Percentiles rank a stretch among this genome's conserved stretches.
phyloP scores from a whole-genome alignment of 2,888 invertebrate genomes.

The Chrysodeixis includens region DNA sequence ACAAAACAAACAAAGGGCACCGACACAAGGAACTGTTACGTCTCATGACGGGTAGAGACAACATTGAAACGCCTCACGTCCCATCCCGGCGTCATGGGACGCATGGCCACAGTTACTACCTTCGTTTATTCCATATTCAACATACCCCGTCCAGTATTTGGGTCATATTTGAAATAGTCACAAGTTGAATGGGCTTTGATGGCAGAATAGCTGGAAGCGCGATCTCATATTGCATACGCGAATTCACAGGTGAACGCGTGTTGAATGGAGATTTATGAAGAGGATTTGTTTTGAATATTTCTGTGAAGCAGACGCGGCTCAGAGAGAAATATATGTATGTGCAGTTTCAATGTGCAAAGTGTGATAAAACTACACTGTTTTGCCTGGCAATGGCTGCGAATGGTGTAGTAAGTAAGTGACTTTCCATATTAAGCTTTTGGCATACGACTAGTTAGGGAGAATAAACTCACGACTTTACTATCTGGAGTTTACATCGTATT shows the following conservation, averaged over 20 bases:
- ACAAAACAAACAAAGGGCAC: neutral
- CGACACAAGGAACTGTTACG: neutral
- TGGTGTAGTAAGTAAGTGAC: neutral
- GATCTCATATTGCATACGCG: slow-evolving; percentile 44
- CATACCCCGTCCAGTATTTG: slow-evolving; percentile 60
- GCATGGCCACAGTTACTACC: slow-evolving; percentile 16
- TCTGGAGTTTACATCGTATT: slow-evolving; percentile 10
- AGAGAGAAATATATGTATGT: slow-evolving; percentile 23
- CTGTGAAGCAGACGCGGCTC: slow-evolving; percentile 9
- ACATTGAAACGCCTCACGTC: slow-evolving; percentile 14
- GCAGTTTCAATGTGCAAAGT: slow-evolving; percentile 13
- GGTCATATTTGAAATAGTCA: slow-evolving; percentile 70
- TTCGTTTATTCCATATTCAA: slow-evolving; percentile 54
- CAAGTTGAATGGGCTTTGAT: slow-evolving; percentile 65
- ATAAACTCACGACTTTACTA: slow-evolving; percentile 17
- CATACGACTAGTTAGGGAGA: neutral
- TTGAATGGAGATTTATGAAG: slow-evolving; percentile 42
- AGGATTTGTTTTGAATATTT: slow-evolving; percentile 45
- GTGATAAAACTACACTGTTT: slow-evolving; percentile 1
- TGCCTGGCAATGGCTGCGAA: slow-evolving; percentile 1
- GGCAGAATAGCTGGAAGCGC: slow-evolving; percentile 49
- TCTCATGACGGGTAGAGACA: slow-evolving; percentile 9
- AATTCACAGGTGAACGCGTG: slow-evolving; percentile 49
- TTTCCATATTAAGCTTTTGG: neutral
- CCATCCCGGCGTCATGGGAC: slow-evolving; percentile 29